phyloP scores from a whole-genome alignment of 1,140 invertebrate genomes.

The Stegodyphus dumicola region DNA sequence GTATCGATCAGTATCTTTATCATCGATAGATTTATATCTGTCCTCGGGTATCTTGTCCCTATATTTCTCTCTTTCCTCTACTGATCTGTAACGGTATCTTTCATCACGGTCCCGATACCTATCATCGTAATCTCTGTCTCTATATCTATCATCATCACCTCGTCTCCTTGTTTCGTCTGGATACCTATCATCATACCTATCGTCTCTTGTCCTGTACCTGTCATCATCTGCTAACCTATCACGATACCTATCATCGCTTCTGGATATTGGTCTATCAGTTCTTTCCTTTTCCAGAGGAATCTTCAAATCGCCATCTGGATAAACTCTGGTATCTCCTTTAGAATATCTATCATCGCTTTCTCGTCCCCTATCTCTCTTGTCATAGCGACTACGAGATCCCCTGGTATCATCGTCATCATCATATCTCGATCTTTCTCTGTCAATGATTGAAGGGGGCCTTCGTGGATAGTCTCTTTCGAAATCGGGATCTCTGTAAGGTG shows the following conservation, averaged over 20 bases:
- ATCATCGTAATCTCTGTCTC: background rate
- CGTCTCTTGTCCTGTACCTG: background rate
- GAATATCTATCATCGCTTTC: background rate
- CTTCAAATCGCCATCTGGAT: background rate
- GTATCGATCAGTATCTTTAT: background rate
- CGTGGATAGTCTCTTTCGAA: background rate
- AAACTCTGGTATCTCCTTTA: background rate
- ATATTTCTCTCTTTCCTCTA: background rate
- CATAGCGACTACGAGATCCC: background rate
- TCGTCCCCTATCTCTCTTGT: background rate
- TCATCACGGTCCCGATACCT: conserved; percentile 5
- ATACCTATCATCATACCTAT: background rate
- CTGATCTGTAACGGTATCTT: background rate
- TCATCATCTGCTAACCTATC: background rate
- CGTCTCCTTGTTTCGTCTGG: background rate
- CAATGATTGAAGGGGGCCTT: background rate
- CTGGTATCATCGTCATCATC: background rate
- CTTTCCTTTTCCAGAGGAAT: background rate
- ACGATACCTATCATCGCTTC: background rate
- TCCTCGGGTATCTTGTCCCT: background rate
- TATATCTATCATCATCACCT: background rate
- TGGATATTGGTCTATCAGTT: background rate
- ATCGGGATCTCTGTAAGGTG: background rate
- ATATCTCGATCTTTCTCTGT: background rate
- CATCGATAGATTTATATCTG: background rate